Conservation (phyloP, 2,797 vertebrate species). For the Danio aesculapii region DNA sequence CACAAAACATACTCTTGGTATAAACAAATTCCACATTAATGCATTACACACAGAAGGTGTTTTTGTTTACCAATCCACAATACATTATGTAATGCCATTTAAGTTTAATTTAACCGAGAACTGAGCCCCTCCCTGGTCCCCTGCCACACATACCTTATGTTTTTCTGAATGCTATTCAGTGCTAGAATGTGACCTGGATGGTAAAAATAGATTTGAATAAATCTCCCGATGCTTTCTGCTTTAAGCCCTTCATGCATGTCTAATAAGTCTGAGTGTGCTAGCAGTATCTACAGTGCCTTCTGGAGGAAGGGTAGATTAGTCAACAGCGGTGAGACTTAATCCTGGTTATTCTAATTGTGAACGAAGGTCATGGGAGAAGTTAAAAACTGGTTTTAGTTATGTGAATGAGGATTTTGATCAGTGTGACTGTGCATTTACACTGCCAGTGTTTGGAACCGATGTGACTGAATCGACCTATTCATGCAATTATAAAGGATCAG, state of each 20-base stretch:
- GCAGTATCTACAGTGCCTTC: slow-evolving; percentile 36
- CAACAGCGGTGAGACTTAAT: slow-evolving; percentile 18
- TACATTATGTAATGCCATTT: background rate
- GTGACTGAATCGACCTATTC: background rate
- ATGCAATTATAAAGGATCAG: background rate
- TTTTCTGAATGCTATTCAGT: slow-evolving; percentile 19
- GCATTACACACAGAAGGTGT: background rate
- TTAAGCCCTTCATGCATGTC: slow-evolving; percentile 45
- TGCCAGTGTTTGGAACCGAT: background rate
- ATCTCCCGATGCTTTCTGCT: slow-evolving; percentile 38
- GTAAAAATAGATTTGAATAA: slow-evolving; percentile 53
- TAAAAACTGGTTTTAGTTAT: slow-evolving; percentile 24
- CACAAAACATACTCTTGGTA: background rate
- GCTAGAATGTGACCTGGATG: slow-evolving; percentile 42
- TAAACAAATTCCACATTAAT: background rate
- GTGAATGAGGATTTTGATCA: background rate
- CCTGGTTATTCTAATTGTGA: slow-evolving; percentile 32
- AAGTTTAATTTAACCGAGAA: slow-evolving; percentile 22
- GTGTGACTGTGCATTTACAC: background rate
- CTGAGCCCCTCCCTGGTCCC: background rate
- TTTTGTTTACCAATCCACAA: background rate
- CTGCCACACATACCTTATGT: slow-evolving; percentile 19
- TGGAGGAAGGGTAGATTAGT: slow-evolving; percentile 40
- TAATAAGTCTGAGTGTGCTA: slow-evolving; percentile 28
- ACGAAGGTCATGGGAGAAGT: slow-evolving; percentile 10